Conservation (phyloP, 2,797 vertebrate genomes). For the Otolemur crassicaudatus region DNA sequence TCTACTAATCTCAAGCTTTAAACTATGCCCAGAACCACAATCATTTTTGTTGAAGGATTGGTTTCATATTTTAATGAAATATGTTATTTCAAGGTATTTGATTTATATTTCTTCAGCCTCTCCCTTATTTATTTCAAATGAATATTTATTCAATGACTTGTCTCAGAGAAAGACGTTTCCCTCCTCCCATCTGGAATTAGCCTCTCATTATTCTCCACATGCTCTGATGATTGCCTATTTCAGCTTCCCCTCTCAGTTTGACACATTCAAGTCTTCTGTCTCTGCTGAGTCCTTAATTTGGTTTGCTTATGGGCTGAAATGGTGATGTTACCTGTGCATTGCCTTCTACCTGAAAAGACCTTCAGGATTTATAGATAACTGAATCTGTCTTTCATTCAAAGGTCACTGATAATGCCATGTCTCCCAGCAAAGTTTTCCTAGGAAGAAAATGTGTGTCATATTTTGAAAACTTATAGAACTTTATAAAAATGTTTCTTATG, state of each 20-base stretch:
- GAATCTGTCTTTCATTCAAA: background rate
- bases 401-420: background rate
- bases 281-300: background rate
- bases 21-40: background rate
- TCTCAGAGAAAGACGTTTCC: background rate
- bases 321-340: background rate
- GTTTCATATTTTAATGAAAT: constrained; percentile 32
- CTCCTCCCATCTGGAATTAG: background rate
- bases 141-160: background rate
- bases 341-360: background rate
- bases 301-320: background rate
- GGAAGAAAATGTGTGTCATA: background rate
- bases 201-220: background rate
- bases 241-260: rapidly evolving
- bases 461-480: background rate
- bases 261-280: background rate
- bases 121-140: background rate
- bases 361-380: background rate
- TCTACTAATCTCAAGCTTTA: background rate
- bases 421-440: background rate
- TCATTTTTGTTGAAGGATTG: constrained; percentile 6
- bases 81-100: background rate
- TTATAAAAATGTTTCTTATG: background rate
- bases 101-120: background rate
- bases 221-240: rapidly evolving